Evolutionary conservation across 2,113 vertebrate species (phyloP), one percentile per base, ranked within the genome.

Genomic region (Thalassoma bifasciatum): DNA sequence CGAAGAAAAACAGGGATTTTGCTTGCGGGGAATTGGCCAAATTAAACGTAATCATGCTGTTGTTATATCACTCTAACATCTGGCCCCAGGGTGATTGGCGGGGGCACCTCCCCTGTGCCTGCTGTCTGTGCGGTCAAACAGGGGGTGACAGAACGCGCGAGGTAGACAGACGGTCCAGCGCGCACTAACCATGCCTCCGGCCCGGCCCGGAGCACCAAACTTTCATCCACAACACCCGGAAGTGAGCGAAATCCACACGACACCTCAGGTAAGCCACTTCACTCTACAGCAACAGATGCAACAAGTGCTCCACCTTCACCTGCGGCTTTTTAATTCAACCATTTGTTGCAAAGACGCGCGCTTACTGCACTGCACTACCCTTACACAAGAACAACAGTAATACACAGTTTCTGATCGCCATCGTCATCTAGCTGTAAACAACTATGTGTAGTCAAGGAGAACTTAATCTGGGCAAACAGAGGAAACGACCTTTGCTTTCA

Each of bases 11-110:
- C 60, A 26, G 54, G 83, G 61, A 71, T 83, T 86, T 82, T 72
- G 49, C 46, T 60, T 54, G 54, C 59, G 65, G 66, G 22, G 80
- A 91, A 92, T 90, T 91, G 83, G 84, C 87, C 79, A 90, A 89
- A 90, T 91, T 87, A 86, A 91, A 75, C 71, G 62, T 74, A 74
- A 89, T 52, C 65, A 88, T 89, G 88, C 23, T 53, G 64, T 70
- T 62, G 88, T 90, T 92, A 87, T 86, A 74, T 93, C 88, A 92
- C 77, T 14, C 16, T 70, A 82, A 86, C 92, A 91, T 93, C 89
- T 93, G 92, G 81, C 84, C 79, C 40, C 65, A 21, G 75, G 71
- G 66, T 75, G 88, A 88, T 71, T 87, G 82, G 75, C 88, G n/a
- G 64, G 84, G 82, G 24, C 75, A 46, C 85, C 58, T 77, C 72